Evolutionary conservation across 2,888 invertebrate genomes (phyloP).

Genomic region (Drosophila borealis): DNA sequence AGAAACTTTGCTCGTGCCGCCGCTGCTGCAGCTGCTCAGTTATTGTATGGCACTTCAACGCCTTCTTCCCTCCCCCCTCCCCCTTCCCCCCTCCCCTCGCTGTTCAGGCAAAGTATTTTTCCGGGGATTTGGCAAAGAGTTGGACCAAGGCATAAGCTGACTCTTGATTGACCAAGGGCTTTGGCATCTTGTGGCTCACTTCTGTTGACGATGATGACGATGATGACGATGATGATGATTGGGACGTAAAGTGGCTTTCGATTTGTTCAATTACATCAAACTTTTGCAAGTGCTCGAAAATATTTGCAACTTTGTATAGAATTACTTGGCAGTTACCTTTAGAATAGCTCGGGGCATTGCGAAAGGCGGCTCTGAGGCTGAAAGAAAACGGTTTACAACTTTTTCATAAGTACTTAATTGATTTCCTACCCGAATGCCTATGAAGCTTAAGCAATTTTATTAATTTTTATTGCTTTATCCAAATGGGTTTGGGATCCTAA

Average conservation of each 20-base stretch:
- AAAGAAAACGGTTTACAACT: background rate
- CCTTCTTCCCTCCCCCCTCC: background rate
- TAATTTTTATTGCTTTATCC: no score
- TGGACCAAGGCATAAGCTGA: slow-evolving; percentile 45
- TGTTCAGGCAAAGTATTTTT: slow-evolving; percentile 2
- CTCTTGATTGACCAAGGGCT: slow-evolving; percentile 53
- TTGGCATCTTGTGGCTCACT: slow-evolving; percentile 18
- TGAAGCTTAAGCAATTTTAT: no score
- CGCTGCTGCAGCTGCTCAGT: slow-evolving; percentile 11
- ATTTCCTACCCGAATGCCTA: background rate
- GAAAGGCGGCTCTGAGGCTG: no score
- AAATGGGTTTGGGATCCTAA: no score
- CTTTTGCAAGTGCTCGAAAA: slow-evolving; percentile 13
- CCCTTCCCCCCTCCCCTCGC: no score
- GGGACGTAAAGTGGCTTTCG: slow-evolving; percentile 18
- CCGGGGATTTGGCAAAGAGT: slow-evolving; percentile 13
- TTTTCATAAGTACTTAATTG: background rate
- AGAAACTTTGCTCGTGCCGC: slow-evolving; percentile 28
- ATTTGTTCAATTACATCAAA: slow-evolving; percentile 35
- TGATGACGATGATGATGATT: slow-evolving; percentile 12
- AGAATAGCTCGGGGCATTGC: background rate
- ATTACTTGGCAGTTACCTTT: slow-evolving; percentile 1
- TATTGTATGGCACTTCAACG: slow-evolving; percentile 6
- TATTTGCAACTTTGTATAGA: background rate
- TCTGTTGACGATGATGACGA: no score